Evolutionary conservation across 2,797 vertebrate species (phyloP).

Genomic region (Sebastiscus albofasciatus): DNA sequence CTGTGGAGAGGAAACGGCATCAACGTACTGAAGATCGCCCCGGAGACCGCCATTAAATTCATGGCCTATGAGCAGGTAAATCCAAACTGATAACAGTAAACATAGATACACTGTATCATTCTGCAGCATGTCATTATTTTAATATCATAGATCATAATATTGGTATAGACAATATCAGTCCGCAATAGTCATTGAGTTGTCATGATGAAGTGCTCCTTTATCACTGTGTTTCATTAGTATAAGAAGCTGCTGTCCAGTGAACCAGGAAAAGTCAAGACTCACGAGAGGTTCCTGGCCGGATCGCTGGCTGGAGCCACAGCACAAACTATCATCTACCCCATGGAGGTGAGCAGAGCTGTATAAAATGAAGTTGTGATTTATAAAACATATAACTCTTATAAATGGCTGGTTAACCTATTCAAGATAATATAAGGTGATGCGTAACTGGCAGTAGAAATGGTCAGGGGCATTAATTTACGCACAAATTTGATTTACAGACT

Average conservation of each 20-base stretch:
- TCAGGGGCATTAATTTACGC: too few species aligned
- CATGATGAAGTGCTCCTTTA: not conserved
- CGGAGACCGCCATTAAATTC: constrained; percentile 95
- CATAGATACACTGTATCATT: not conserved
- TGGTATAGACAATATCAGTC: not conserved
- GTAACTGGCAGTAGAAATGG: too few species aligned
- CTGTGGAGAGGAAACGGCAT: constrained; percentile 95
- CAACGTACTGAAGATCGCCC: constrained; percentile 95
- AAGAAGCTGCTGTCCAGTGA: constrained; percentile 91
- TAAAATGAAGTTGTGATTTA: too few species aligned
- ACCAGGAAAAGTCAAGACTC: constrained; percentile 85
- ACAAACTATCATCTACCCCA: constrained; percentile 95
- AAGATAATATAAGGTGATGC: too few species aligned
- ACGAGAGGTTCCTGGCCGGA: constrained; percentile 93
- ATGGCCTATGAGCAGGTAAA: constrained; percentile 95
- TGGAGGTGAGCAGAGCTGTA: constrained; percentile 86
- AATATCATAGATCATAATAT: not conserved
- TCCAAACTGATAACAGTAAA: not conserved
- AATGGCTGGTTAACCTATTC: too few species aligned
- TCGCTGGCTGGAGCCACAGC: constrained; percentile 94
- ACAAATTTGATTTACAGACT: too few species aligned
- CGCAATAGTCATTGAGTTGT: not conserved
- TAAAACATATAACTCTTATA: too few species aligned
- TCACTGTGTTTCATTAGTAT: constrained; percentile 80
- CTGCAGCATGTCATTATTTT: not conserved